These are phyloP conservation scores for Leucopsar rothschildi DNA, from an alignment of 2,113 vertebrate species.

Conservation along the genomic window DNA sequence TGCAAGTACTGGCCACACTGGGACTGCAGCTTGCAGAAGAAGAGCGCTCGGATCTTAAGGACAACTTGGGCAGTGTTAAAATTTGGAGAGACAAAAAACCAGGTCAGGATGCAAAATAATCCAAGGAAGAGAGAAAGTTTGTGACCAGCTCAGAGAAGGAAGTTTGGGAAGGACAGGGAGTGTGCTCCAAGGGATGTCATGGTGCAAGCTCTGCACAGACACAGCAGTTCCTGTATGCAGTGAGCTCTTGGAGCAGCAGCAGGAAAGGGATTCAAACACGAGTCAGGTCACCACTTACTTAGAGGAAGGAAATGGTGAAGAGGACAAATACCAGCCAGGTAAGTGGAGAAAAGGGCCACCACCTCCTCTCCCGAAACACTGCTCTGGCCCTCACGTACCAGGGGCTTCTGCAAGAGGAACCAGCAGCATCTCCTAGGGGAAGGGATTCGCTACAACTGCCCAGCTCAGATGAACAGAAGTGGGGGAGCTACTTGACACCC, in stretches of 20 bases:
- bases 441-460: background rate
- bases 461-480: background rate
- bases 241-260: background rate
- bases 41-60: background rate
- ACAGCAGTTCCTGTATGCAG: background rate
- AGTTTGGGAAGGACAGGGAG: background rate
- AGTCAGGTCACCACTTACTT: background rate
- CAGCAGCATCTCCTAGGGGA: background rate
- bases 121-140: background rate
- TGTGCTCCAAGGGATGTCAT: background rate
- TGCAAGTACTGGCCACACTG: background rate
- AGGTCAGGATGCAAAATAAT: background rate
- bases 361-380: background rate
- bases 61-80: background rate
- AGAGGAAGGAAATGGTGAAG: background rate
- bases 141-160: background rate
- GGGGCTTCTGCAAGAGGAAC: background rate
- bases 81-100: background rate
- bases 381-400: accelerated
- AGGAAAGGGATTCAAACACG: background rate
- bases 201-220: background rate
- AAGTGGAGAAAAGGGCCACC: background rate
- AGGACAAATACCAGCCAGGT: background rate
- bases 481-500: accelerated
- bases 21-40: background rate